Base-by-base conservation (phyloP, 2,113 vertebrate species). In the Odontesthes bonariensis region DNA sequence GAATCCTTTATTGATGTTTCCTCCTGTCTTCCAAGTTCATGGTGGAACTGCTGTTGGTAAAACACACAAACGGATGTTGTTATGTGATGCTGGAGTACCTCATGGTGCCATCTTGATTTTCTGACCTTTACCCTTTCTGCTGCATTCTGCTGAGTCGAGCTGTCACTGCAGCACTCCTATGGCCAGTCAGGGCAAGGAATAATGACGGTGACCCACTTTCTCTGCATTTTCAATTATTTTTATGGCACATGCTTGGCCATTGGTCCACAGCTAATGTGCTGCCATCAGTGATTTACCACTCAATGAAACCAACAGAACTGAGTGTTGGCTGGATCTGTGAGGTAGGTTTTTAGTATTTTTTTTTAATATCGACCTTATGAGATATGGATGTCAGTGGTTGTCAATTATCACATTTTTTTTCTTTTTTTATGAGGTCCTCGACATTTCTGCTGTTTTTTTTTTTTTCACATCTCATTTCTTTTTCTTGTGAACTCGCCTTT, bases 11-110 rank as follows among this genome's bases (percentile, higher is more conserved):
- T 58, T 27, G 83, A 23, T 9, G 79, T 84, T 2, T 47, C 68
- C 59, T 96, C 94, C 78, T 96, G 86, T 78, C 91, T 95, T 66
- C 64, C 83, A 70, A 94, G 76, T 60, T 94, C 91, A 86, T 91
- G 90, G 49, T 85, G 88, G 73, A 95, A 74, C 96, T 96, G 81
- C 72, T 72, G 81, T 85, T 73, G 85, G 12, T 23, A 47, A 63
- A 75, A 57, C 23, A 61, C 9, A 51, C 31, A 70, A 19, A 62
- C 38, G 73, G 19, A 62, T 11, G 6, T 42, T 20, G 40, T 76
- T 22, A 58, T 17, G n/a, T 49, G 42, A 54, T 1, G 3, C 1
- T 49, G 22, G 38, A 65, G 0, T 0, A 3, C 51, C 27, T 42
- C 49, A 35, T 51, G n/a, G 27, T 22, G 13, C 19, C 1, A n/a